Conservation (phyloP, 2,113 vertebrate genomes). For the Myrmecophaga tridactyla region DNA sequence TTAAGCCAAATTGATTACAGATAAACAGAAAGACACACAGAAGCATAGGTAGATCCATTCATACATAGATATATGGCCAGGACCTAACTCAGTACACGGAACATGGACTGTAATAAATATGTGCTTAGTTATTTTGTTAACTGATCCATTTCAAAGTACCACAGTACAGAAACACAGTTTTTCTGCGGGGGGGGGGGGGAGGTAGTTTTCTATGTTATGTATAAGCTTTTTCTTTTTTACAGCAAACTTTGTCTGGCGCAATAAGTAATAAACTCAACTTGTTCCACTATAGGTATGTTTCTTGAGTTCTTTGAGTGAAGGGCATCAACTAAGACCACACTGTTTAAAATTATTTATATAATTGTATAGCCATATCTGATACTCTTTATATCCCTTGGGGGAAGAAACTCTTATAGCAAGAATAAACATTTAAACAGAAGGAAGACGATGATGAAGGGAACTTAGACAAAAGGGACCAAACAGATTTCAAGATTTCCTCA, state of each 20-base stretch:
- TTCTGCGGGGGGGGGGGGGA: too few relatives aligned
- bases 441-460: not conserved
- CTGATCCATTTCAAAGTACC: not conserved
- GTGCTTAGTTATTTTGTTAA: not conserved
- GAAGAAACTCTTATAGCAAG: not conserved
- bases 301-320: not conserved
- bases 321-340: not conserved
- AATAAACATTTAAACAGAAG: not conserved
- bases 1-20: not conserved
- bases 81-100: not conserved
- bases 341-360: not conserved
- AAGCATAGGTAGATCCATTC: not conserved
- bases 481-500: not conserved
- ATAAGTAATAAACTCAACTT: not conserved
- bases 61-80: not conserved
- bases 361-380: not conserved
- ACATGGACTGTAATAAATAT: not conserved
- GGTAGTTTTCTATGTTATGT: not conserved
- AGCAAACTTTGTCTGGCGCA: not conserved
- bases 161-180: not conserved
- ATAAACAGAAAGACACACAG: not conserved
- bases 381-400: not conserved
- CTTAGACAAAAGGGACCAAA: not conserved
- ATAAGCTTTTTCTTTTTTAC: not conserved
- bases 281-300: not conserved